These are phyloP conservation scores for Crioceris asparagi DNA, from an alignment of 2,888 invertebrate species.

Conservation along the genomic window DNA sequence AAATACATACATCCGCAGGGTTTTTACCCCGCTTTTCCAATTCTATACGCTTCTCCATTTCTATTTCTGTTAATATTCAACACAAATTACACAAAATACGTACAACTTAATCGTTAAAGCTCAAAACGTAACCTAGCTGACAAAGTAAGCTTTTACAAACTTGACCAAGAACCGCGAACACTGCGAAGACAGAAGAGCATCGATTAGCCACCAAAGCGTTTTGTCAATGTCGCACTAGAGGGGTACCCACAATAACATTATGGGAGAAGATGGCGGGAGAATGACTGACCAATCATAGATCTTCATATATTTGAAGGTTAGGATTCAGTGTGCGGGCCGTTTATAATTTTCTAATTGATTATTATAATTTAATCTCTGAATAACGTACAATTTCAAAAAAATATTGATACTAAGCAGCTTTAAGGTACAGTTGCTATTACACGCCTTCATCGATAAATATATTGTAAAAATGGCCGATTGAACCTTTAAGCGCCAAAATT, in stretches of 20 bases:
- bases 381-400: no score
- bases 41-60: constrained; percentile 91
- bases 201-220: constrained; percentile 30
- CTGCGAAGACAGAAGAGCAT: constrained; percentile 25
- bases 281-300: constrained; percentile 23
- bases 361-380: no score
- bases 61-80: constrained; percentile 15
- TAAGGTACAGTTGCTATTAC: no score
- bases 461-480: no score
- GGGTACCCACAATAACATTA: constrained; percentile 35
- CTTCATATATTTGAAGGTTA: no score
- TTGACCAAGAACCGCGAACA: constrained; percentile 17
- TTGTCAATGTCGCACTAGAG: constrained; percentile 32
- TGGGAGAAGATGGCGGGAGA: constrained; percentile 28
- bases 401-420: no score
- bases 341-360: no score
- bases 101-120: constrained; percentile 11
- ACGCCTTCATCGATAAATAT: no score
- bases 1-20: constrained; percentile 72
- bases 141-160: constrained; percentile 16
- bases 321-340: no score
- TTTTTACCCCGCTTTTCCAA: constrained; percentile 87
- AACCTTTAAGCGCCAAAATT: no score
- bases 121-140: constrained; percentile 26
- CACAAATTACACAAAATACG: constrained; percentile 16